Evolutionary conservation across 1,140 invertebrate genomes (phyloP).

Genomic region (Neodiprion lecontei): DNA sequence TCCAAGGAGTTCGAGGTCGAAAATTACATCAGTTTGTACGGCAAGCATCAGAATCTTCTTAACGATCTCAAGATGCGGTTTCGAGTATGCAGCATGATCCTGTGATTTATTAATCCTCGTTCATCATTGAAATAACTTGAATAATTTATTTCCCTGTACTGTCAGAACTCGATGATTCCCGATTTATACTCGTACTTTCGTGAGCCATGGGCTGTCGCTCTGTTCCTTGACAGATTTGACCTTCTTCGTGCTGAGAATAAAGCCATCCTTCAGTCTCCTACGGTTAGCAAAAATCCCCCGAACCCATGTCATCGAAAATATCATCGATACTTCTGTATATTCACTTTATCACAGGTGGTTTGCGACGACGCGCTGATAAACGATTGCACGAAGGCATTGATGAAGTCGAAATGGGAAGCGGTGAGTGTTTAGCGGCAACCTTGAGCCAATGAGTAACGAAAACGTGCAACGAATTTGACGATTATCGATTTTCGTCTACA

Average conservation of each 20-base stretch:
- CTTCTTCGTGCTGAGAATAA: slow-evolving; percentile 50
- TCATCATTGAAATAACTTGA: background rate
- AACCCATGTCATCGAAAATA: background rate
- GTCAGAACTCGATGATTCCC: slow-evolving; percentile 51
- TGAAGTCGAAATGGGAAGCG: slow-evolving; percentile 21
- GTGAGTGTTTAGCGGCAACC: slow-evolving; percentile 25
- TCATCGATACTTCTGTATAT: background rate
- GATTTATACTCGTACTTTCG: slow-evolving; percentile 70
- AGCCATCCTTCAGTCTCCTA: slow-evolving; percentile 26
- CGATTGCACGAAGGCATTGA: slow-evolving; percentile 26
- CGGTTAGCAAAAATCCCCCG: slow-evolving; percentile 20
- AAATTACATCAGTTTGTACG: slow-evolving; percentile 65
- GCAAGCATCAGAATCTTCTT: slow-evolving; percentile 69
- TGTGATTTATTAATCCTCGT: background rate
- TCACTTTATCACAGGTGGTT: slow-evolving; percentile 16
- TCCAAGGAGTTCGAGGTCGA: slow-evolving; percentile 59
- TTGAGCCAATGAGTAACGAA: too few relatives aligned
- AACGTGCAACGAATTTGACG: background rate
- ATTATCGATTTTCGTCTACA: slow-evolving; percentile 7
- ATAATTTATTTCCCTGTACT: background rate
- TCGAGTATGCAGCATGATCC: slow-evolving; percentile 49
- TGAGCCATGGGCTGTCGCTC: slow-evolving; percentile 66
- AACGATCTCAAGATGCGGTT: slow-evolving; percentile 66
- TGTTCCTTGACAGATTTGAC: slow-evolving; percentile 67
- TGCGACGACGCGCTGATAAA: slow-evolving; percentile 23